These are phyloP conservation scores for Chloropsis cyanopogon DNA, from an alignment of 2,113 vertebrate genomes.

Conservation along the genomic window DNA sequence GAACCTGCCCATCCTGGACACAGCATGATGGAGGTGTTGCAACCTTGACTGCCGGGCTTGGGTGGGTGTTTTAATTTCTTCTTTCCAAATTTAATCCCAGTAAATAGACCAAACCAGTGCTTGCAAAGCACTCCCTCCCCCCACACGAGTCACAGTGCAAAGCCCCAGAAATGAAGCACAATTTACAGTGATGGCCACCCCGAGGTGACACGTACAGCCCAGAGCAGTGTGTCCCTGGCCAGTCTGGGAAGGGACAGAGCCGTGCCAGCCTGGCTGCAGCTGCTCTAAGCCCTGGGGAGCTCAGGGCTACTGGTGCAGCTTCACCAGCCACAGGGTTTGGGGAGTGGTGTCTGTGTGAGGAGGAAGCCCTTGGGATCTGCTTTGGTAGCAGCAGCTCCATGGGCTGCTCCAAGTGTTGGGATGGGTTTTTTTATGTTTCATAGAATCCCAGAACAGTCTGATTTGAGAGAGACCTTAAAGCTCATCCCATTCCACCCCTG, in stretches of 20 bases:
- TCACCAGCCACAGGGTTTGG: background rate
- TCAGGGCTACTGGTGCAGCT: background rate
- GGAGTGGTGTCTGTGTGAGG: background rate
- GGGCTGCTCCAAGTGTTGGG: constrained; percentile 50
- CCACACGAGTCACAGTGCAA: fast-evolving
- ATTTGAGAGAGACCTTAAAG: background rate
- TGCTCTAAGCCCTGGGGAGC: background rate
- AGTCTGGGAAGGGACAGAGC: background rate
- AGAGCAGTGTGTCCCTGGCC: background rate
- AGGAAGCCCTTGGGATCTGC: background rate
- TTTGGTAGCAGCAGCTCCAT: background rate
- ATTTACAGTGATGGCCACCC: background rate
- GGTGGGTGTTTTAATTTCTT: background rate
- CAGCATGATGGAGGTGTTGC: background rate
- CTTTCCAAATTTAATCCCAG: background rate
- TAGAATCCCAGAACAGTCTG: background rate
- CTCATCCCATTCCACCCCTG: background rate
- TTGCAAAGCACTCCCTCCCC: background rate
- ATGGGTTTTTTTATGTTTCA: background rate
- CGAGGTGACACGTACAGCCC: background rate
- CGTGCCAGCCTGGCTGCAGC: background rate
- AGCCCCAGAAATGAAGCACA: background rate
- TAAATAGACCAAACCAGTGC: background rate
- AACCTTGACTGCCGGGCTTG: background rate
- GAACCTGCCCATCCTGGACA: background rate